Percentiles rank a stretch among this genome's conserved stretches.
Evolutionary conservation across 37 sponge, comb jelly and placozoan genomes (phyloP).

Genomic region (Halisarca cf. caerulea): DNA sequence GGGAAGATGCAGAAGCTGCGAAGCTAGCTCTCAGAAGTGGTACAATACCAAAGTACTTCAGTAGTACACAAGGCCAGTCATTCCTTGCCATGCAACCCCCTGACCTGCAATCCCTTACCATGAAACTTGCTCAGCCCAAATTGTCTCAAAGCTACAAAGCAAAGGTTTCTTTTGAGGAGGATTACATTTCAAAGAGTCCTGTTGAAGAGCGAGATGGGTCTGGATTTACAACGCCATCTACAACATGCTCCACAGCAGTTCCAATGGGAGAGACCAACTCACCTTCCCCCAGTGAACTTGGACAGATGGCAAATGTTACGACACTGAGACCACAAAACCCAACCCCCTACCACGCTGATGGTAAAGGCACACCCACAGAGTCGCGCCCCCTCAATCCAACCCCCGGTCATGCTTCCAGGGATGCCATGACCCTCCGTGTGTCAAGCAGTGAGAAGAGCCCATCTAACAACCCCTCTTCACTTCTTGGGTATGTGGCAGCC

Average conservation of each 20-base stretch:
- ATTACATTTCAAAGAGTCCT: not conserved
- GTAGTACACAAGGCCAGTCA: slow-evolving; percentile 45
- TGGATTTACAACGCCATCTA: slow-evolving; percentile 12
- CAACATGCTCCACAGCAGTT: slow-evolving; percentile 24
- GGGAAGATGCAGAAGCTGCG: slow-evolving; percentile 39
- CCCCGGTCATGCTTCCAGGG: slow-evolving; percentile 38
- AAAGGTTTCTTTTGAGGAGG: slow-evolving; percentile 25
- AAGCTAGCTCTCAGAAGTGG: slow-evolving; percentile 45
- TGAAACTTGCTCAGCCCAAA: slow-evolving; percentile 38
- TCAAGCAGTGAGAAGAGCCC: not conserved
- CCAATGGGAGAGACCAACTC: slow-evolving; percentile 31
- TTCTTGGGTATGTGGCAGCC: not conserved
- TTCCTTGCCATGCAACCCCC: slow-evolving; percentile 43
- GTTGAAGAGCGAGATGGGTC: not conserved
- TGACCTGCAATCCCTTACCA: slow-evolving; percentile 37
- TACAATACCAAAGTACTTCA: slow-evolving; percentile 72
- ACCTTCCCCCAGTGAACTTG: slow-evolving; percentile 28
- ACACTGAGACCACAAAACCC: slow-evolving; percentile 50
- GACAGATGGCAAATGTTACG: not conserved
- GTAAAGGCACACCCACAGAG: slow-evolving; percentile 38
- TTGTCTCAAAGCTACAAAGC: not conserved
- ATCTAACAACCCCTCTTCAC: not conserved
- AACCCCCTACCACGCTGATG: slow-evolving; percentile 48
- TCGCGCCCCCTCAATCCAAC: slow-evolving; percentile 61
- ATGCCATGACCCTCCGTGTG: not conserved